Base-by-base conservation (phyloP, 2,113 vertebrate species). In the Notiomystis cincta region DNA sequence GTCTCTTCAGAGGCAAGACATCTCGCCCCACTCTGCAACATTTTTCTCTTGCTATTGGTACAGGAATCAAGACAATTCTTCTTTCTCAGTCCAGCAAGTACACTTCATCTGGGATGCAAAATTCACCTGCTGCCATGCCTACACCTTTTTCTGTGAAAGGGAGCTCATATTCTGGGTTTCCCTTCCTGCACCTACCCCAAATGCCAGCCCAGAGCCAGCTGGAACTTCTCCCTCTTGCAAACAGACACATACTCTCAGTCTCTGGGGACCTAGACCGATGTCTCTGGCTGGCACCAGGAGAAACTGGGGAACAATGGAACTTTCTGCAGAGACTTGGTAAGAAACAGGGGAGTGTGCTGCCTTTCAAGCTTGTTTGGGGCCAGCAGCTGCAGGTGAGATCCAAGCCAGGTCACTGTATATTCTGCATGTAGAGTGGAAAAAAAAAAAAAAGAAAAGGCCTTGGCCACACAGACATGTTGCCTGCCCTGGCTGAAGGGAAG, bases 301-400 rank as follows among this genome's bases (percentile, higher is more conserved):
- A 75, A 95, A 38, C 25, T 16, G 30, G 9, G 48, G 42, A 82
- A 17, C 16, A 8, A 3, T 30, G 27, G 66, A 88, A 87, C n/a
- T 47, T 78, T 80, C 67, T 81, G 64, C 72, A 84, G 62, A 72
- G 16, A 60, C 33, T 67, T 48, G 27, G 50, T 37, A 73, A 51
- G 73, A 38, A 78, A 56, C 24, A 82, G 56, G 20, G 42, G 57
- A 80, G 10, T 0, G 0, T 1, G 0, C 53, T 6, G 15, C 54
- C 58, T 87, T 73, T 72, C 42, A 50, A 73, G 47, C 37, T 12
- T 44, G 40, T 45, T 66, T 90, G 33, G 57, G 51, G 20, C 42
- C 47, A 90, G 65, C 45, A 70, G 42, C 1, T 78, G 15, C 42
- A 57, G n/a, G 21, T 10, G 3, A 66, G 15, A 92, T 75, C 17